Evolutionary conservation across 1,140 invertebrate genomes (phyloP).

Genomic region (Sarcophaga peregrina): DNA sequence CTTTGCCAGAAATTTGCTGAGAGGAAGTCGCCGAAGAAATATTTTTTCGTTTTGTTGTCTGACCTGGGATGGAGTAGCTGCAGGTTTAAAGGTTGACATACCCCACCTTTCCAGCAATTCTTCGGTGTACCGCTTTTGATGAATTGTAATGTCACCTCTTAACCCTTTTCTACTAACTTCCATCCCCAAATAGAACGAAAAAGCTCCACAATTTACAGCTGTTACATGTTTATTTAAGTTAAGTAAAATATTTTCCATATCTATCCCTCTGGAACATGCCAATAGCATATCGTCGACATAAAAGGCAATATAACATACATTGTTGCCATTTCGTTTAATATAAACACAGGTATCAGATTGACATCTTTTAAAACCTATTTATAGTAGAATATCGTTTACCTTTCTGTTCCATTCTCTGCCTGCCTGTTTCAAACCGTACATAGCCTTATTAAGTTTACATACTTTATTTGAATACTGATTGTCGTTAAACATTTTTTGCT

Average conservation of each 20-base stretch:
- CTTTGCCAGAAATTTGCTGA: too few relatives aligned
- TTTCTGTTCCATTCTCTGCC: constrained; percentile 57
- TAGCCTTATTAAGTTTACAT: constrained; percentile 54
- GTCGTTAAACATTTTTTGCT: constrained; percentile 59
- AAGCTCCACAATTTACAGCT: not conserved
- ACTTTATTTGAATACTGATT: constrained; percentile 46
- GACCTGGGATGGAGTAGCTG: too few relatives aligned
- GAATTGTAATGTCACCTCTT: not conserved
- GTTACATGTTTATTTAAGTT: not conserved
- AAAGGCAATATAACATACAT: constrained; percentile 18
- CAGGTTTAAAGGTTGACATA: not conserved
- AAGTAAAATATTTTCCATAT: constrained; percentile 21
- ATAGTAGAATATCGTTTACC: constrained; percentile 45
- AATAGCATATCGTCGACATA: constrained; percentile 47
- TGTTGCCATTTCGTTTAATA: not conserved
- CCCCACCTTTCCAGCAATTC: constrained; percentile 1
- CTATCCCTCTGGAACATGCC: constrained; percentile 23
- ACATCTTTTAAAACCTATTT: constrained; percentile 43
- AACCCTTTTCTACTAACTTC: not conserved
- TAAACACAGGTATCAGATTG: constrained; percentile 47
- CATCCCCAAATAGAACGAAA: not conserved
- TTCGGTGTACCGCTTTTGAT: not conserved
- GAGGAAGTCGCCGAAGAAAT: too few relatives aligned
- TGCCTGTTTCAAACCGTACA: constrained; percentile 62
- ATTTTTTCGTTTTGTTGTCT: too few relatives aligned